Evolutionary conservation across 2,113 vertebrate genomes (phyloP), one percentile per base, ranked within the genome.

Genomic region (Nothocercus nigrocapillus): DNA sequence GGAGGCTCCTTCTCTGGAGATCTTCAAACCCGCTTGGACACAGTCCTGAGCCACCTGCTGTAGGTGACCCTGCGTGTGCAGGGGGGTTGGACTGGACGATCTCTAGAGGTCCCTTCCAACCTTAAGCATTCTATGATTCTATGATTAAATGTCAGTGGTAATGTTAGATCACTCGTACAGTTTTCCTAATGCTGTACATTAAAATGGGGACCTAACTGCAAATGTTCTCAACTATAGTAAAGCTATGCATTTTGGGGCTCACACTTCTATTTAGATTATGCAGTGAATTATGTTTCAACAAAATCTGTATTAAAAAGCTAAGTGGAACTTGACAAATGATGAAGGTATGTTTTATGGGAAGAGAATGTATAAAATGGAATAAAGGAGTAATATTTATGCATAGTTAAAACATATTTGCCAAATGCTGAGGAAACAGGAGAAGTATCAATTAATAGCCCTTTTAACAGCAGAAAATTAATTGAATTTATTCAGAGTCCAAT

Each of bases 401-500:
- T 74, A 95, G 74, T 87, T 94, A 92, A 94, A 94, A 87, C 59
- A 24, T 92, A 90, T 93, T 96, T 96, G 88, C 80, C 95, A 94
- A 92, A 86, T 94, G 92, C 69, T 0, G 0, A 84, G 77, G 90
- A 93, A 93, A 84, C 2, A 9, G 49, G 27, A 38, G 79, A 89
- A 92, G 87, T 87, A 93, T 90, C 92, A 94, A 96, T 95, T 95
- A 92, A 87, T 49, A 85, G 38, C 0, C 2, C 1, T 88, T 88
- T 91, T 90, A 49, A 86, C 78, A 87, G 81, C 36, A 87, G 83
- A 95, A 96, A 92, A 90, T 96, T 90, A 92, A 94, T 89, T 90
- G 66, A 73, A 89, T 86, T 95, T 87, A 79, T 94, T 96, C 85
- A 90, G 75, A 88, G 88, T 92, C 93, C 83, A 93, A 82, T 86